These are phyloP conservation scores for Eupithecia subumbrata DNA, from an alignment of 2,888 invertebrate genomes.

Conservation along the genomic window DNA sequence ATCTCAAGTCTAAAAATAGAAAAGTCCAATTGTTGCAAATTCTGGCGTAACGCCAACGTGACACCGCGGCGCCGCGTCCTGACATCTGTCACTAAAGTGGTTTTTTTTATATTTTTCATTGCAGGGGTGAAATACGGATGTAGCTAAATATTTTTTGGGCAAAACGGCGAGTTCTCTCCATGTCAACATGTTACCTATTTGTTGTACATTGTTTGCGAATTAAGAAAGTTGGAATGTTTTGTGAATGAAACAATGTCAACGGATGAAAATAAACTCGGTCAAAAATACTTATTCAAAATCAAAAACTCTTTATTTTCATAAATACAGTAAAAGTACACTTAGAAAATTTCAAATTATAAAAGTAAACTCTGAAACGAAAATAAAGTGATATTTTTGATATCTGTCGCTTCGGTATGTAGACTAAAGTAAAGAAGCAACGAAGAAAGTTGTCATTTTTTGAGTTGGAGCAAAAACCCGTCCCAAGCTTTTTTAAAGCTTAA, in stretches of 20 bases:
- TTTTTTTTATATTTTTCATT: slow-evolving; percentile 46
- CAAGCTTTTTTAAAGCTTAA: no score
- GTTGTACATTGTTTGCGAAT: not conserved
- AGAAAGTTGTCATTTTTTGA: no score
- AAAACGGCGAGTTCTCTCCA: not conserved
- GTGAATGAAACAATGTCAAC: not conserved
- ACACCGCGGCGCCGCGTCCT: slow-evolving; percentile 46
- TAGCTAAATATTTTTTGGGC: slow-evolving; percentile 25
- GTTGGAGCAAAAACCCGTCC: no score
- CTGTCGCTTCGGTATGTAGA: no score
- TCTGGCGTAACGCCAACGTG: slow-evolving; percentile 55
- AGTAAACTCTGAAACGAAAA: no score
- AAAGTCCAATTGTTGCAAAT: slow-evolving; percentile 52
- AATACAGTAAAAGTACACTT: no score
- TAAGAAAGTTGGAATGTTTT: not conserved
- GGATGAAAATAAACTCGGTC: not conserved
- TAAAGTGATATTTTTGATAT: no score
- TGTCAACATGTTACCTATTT: not conserved
- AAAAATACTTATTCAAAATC: not conserved
- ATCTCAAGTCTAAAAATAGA: slow-evolving; percentile 43
- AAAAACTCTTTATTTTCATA: no score
- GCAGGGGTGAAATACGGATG: slow-evolving; percentile 42
- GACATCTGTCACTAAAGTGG: slow-evolving; percentile 56
- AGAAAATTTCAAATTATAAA: no score
- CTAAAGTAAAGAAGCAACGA: no score